Conservation (phyloP, 2,797 vertebrate genomes). For the Spea hammondii region DNA sequence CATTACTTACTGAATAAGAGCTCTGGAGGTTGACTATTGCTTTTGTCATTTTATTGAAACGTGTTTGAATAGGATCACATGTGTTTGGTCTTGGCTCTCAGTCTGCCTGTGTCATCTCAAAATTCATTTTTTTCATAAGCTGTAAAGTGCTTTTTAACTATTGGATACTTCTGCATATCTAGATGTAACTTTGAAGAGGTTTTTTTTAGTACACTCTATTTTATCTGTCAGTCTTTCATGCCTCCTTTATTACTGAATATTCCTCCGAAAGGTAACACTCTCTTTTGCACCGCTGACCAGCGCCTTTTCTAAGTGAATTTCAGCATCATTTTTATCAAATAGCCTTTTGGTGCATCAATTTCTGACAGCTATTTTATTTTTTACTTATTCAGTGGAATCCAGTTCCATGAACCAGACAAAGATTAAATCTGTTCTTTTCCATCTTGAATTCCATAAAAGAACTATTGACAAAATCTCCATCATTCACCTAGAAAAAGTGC, state of each 20-base stretch:
- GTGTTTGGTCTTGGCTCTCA: slow-evolving; percentile 6
- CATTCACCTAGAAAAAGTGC: slow-evolving; percentile 23
- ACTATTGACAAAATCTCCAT: slow-evolving; percentile 45
- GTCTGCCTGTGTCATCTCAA: slow-evolving; percentile 27
- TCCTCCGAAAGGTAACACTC: slow-evolving; percentile 27
- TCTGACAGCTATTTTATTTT: slow-evolving; percentile 47
- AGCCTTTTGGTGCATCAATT: slow-evolving; percentile 36
- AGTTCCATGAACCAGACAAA: slow-evolving; percentile 33
- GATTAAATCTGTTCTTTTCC: slow-evolving; percentile 47
- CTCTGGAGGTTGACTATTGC: slow-evolving; percentile 16
- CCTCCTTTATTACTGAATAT: slow-evolving; percentile 28
- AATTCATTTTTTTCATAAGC: slow-evolving; percentile 17
- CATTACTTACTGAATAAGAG: slow-evolving; percentile 22
- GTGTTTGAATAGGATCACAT: slow-evolving; percentile 25
- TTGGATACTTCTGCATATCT: slow-evolving; percentile 13
- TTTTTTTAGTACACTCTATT: slow-evolving; percentile 30
- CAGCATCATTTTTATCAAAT: slow-evolving; percentile 45
- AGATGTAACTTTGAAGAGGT: not conserved
- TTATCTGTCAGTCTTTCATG: slow-evolving; percentile 36
- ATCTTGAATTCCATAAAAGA: slow-evolving; percentile 37
- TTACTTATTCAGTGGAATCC: slow-evolving; percentile 42
- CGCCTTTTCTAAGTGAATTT: slow-evolving; percentile 39
- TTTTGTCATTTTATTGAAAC: slow-evolving; percentile 13
- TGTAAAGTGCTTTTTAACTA: slow-evolving; percentile 27
- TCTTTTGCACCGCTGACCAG: slow-evolving; percentile 31